Conservation (phyloP, 2,888 invertebrate genomes). For the Callyntrura sp. region DNA sequence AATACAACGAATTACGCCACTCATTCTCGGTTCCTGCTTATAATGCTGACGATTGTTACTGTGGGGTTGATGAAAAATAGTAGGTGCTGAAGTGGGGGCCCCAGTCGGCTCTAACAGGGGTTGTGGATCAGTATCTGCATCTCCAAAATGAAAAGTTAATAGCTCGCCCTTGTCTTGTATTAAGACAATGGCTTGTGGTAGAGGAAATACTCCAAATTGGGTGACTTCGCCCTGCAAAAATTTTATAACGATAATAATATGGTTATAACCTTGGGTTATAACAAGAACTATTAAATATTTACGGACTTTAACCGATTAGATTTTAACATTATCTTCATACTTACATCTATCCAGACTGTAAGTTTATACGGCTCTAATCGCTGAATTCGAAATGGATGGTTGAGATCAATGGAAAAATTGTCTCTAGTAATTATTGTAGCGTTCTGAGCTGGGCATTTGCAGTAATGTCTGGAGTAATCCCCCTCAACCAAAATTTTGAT, state of each 20-base stretch:
- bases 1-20: slow-evolving; percentile 69
- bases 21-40: slow-evolving; percentile 62
- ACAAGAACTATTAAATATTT: too few species aligned
- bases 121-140: slow-evolving; percentile 60
- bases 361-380: slow-evolving; percentile 67
- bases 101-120: slow-evolving; percentile 51
- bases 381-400: slow-evolving; percentile 64
- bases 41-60: not conserved
- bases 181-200: slow-evolving; percentile 70
- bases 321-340: too few species aligned
- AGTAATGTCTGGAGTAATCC: slow-evolving; percentile 66
- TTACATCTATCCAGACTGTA: slow-evolving; percentile 72
- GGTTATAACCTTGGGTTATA: too few species aligned
- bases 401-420: slow-evolving; percentile 64
- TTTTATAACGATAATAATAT: too few species aligned
- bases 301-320: too few species aligned
- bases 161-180: slow-evolving; percentile 52
- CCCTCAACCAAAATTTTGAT: slow-evolving; percentile 70
- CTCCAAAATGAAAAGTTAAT: slow-evolving; percentile 63
- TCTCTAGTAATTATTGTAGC: slow-evolving; percentile 57
- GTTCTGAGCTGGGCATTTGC: slow-evolving; percentile 60
- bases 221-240: slow-evolving; percentile 65
- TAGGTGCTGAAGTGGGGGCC: slow-evolving; percentile 20
- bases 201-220: slow-evolving; percentile 70
- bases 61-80: not conserved